These are phyloP conservation scores for Dromas ardeola DNA, from an alignment of 2,113 vertebrate genomes.

Conservation along the genomic window DNA sequence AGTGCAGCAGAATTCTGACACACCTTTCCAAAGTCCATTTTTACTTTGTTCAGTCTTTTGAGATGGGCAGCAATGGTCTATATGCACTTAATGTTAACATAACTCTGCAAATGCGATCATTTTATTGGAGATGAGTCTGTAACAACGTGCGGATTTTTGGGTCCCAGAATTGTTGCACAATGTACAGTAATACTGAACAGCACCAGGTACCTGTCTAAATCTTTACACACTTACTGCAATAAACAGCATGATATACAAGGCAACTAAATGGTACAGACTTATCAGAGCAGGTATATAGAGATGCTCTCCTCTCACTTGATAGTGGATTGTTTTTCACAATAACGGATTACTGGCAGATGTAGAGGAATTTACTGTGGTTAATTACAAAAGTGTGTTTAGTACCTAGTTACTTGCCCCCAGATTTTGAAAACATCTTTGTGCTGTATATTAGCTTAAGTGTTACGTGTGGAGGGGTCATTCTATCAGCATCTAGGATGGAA, in stretches of 20 bases:
- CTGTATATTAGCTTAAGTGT: neutral
- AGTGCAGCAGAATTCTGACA: neutral
- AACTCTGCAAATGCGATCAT: neutral
- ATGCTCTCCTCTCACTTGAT: neutral
- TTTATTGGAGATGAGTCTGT: neutral
- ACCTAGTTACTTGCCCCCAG: neutral
- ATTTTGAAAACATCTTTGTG: neutral
- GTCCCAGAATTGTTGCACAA: too few relatives aligned
- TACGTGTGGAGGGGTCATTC: neutral
- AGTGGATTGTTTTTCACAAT: neutral
- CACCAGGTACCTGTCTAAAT: neutral
- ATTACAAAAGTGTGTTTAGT: neutral
- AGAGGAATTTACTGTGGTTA: neutral
- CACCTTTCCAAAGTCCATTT: accelerated
- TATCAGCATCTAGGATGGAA: too few relatives aligned
- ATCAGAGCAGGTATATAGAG: accelerated
- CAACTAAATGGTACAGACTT: too few relatives aligned
- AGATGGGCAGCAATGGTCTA: neutral
- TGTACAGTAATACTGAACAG: neutral
- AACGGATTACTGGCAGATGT: too few relatives aligned
- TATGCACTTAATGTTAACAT: neutral
- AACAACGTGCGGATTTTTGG: neutral
- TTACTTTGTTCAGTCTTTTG: neutral
- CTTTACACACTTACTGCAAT: neutral
- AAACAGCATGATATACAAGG: neutral